Percentiles rank a stretch among this genome's conserved stretches.
These are phyloP conservation scores for Aleiodes leptofemur DNA, from an alignment of 2,888 invertebrate species.

Conservation along the genomic window DNA sequence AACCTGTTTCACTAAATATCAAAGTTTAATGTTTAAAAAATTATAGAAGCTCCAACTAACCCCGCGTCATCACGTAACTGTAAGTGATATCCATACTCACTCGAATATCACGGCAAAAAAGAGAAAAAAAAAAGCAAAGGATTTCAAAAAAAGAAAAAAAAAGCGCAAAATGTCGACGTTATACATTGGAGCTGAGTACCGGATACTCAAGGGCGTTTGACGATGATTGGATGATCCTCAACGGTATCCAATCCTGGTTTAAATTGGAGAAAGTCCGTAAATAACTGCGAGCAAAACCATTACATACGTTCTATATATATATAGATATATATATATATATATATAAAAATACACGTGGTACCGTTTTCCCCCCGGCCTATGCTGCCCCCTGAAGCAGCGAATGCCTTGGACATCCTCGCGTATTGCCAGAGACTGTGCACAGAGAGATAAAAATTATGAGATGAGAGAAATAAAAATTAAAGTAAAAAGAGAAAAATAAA, in stretches of 20 bases:
- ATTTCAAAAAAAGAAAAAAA: neutral
- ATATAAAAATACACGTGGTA: conserved; percentile 39
- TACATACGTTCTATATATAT: conserved; percentile 23
- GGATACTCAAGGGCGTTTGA: conserved; percentile 39
- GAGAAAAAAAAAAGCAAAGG: too few species aligned
- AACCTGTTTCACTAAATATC: conserved; percentile 4
- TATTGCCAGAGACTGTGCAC: neutral
- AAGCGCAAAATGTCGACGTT: neutral
- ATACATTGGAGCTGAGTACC: conserved; percentile 12
- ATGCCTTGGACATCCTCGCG: neutral
- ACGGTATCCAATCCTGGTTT: conserved; percentile 50
- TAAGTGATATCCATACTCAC: conserved; percentile 16
- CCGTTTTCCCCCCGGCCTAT: conserved; percentile 25
- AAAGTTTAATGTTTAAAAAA: neutral
- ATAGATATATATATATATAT: conserved; percentile 25
- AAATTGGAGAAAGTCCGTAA: conserved; percentile 56
- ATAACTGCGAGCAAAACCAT: conserved; percentile 51
- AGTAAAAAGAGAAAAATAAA: neutral
- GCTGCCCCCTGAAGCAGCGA: conserved; percentile 15
- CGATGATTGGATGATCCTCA: conserved; percentile 30
- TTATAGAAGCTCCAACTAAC: neutral
- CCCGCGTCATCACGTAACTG: conserved; percentile 16
- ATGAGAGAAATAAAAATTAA: neutral
- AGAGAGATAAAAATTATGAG: conserved; percentile 27
- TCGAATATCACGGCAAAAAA: neutral